These are phyloP conservation scores for Lasioglossum leucozonium DNA, from an alignment of 2,888 invertebrate species.

Conservation along the genomic window DNA sequence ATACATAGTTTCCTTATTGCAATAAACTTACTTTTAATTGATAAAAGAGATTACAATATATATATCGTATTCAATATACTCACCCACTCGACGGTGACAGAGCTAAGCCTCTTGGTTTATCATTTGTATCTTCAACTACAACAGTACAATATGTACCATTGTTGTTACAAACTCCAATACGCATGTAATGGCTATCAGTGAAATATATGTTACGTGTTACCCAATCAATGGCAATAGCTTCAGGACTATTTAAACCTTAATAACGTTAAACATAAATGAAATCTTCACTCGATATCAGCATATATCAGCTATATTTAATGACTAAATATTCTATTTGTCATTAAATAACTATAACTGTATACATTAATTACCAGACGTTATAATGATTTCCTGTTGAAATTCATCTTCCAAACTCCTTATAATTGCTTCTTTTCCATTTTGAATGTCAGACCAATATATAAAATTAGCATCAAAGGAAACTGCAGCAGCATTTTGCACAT, in stretches of 20 bases:
- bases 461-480: slow-evolving; percentile 89
- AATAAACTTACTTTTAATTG: neutral
- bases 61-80: slow-evolving; percentile 55
- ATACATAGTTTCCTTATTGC: too few relatives aligned
- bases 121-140: slow-evolving; percentile 87
- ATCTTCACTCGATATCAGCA: neutral
- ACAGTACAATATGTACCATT: slow-evolving; percentile 89
- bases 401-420: slow-evolving; percentile 88
- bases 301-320: too few relatives aligned
- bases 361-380: slow-evolving; percentile 80
- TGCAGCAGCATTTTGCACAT: slow-evolving; percentile 88
- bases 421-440: slow-evolving; percentile 89
- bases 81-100: slow-evolving; percentile 90
- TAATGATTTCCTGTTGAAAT: slow-evolving; percentile 86
- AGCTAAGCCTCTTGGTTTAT: slow-evolving; percentile 89
- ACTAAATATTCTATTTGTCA: neutral
- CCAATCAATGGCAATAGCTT: slow-evolving; percentile 92
- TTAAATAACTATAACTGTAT: neutral
- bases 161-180: slow-evolving; percentile 90
- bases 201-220: slow-evolving; percentile 93
- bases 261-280: neutral
- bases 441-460: slow-evolving; percentile 92
- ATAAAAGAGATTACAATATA: neutral
- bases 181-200: slow-evolving; percentile 89
- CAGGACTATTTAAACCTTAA: slow-evolving; percentile 89